Base-by-base conservation (phyloP, 1,140 invertebrate genomes). In the Maconellicoccus hirsutus region DNA sequence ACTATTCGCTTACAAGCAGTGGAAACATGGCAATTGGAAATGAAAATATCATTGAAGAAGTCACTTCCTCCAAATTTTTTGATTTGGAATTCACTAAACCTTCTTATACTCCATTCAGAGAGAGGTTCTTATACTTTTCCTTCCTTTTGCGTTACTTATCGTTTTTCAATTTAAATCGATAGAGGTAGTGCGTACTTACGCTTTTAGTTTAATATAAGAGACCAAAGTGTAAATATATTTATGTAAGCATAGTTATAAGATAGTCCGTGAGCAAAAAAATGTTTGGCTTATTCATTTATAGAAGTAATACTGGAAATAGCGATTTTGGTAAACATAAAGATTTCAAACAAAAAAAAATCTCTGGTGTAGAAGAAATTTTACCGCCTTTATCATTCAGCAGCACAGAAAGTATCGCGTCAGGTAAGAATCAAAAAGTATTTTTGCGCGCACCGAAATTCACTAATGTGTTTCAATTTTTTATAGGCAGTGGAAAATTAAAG, bases 301-400 rank as follows among this genome's bases (percentile, higher is more conserved):
- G 61, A 26, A 66, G 61, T 66, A 66, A 66, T 26, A 66, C 61
- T 25, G 61, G 22, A 25, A 66, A 26, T 66, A 25, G 61, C 25
- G 61, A 66, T 26, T 23, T 66, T 66, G 22, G 61, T 10, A 66
- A 25, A 16, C 42, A 52, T 12, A 66, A 8, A 25, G 25, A 23
- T 16, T 19, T 66, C 10, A 66, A 66, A 66, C 61, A 66, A 16
- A 66, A 26, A 26, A 66, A 66, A 66, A 19, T 22, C 10, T 23
- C 19, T 23, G 19, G 10, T 23, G 61, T 66, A 23, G 61, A 66
- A 66, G 61, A 66, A 26, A 66, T 66, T 6, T 16, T 26, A 66
- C 61, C 61, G 4, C 22, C 61, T 23, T 12, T 26, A 16, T 66
- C 61, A 66, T 66, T 66, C 19, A 66, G 61, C 21, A 66, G 61